Evolutionary conservation across 2,113 vertebrate species (phyloP).

Genomic region (Halichoeres trimaculatus): DNA sequence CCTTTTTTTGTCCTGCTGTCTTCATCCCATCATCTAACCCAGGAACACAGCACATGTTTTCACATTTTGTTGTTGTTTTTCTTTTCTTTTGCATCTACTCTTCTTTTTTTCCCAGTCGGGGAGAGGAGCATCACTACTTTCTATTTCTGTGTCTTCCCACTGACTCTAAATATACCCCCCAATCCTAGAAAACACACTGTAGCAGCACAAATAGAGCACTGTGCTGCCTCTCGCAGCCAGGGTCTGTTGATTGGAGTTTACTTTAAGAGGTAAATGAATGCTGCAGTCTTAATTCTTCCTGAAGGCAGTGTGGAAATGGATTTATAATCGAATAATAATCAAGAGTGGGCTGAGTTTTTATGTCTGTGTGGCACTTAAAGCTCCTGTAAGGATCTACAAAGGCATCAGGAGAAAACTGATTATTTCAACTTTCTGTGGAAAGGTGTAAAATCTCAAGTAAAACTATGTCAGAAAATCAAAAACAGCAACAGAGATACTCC

Average conservation of each 20-base stretch:
- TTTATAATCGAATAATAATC: conserved; percentile 12
- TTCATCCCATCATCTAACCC: conserved; percentile 1
- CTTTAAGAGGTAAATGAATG: conserved; percentile 16
- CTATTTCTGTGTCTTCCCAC: conserved; percentile 41
- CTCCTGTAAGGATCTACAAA: not conserved
- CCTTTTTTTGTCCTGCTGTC: conserved; percentile 22
- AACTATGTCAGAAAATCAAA: no score
- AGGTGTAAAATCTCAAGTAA: no score
- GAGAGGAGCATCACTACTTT: conserved; percentile 29
- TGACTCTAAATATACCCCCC: conserved; percentile 35
- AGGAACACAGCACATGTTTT: not conserved
- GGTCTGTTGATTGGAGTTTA: conserved; percentile 11
- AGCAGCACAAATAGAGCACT: not conserved
- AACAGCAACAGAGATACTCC: no score
- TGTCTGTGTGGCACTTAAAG: not conserved
- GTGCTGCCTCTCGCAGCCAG: not conserved
- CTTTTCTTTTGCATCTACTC: not conserved
- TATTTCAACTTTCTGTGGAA: no score
- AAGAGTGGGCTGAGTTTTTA: not conserved
- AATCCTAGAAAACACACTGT: conserved; percentile 29
- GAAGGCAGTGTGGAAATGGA: not conserved
- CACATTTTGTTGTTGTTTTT: conserved; percentile 7
- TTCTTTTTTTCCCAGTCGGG: not conserved
- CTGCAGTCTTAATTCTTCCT: conserved; percentile 13
- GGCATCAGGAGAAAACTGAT: not conserved